Evolutionary conservation across 2,113 vertebrate species (phyloP).

Genomic region (Halichoerus grypus): DNA sequence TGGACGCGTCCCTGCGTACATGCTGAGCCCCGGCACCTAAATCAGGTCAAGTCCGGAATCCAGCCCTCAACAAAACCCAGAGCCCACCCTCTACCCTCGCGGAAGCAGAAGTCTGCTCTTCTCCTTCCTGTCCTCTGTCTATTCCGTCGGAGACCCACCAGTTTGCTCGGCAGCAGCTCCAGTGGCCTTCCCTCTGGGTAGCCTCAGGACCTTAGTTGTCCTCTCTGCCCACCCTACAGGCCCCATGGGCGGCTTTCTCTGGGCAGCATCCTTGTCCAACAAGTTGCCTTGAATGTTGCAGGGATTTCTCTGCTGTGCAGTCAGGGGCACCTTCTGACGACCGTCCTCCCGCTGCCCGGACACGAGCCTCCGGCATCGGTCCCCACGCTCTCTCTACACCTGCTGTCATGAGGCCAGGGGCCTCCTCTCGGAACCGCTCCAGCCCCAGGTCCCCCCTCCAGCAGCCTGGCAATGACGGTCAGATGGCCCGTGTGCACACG

Average conservation of each 20-base stretch:
- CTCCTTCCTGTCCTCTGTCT: not conserved
- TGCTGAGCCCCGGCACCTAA: not conserved
- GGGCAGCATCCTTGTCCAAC: not conserved
- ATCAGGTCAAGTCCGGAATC: not conserved
- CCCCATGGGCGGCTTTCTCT: not conserved
- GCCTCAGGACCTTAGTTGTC: not conserved
- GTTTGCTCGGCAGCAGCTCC: not conserved
- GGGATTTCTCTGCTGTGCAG: not conserved
- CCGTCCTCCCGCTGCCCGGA: not conserved
- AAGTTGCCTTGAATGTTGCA: not conserved
- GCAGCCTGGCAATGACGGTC: accelerated
- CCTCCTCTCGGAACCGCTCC: not conserved
- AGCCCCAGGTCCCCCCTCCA: not conserved
- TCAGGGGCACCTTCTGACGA: accelerated
- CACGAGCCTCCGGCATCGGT: not conserved
- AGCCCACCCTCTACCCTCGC: accelerated
- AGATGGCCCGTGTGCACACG: accelerated
- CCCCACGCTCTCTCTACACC: not conserved
- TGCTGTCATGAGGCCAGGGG: accelerated
- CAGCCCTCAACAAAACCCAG: not conserved
- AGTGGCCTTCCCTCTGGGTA: not conserved
- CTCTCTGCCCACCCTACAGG: not conserved
- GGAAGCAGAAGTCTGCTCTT: accelerated
- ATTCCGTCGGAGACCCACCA: not conserved
- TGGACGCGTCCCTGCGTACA: accelerated